phyloP scores from a whole-genome alignment of 2,888 invertebrate species.

The Euphydryas editha region DNA sequence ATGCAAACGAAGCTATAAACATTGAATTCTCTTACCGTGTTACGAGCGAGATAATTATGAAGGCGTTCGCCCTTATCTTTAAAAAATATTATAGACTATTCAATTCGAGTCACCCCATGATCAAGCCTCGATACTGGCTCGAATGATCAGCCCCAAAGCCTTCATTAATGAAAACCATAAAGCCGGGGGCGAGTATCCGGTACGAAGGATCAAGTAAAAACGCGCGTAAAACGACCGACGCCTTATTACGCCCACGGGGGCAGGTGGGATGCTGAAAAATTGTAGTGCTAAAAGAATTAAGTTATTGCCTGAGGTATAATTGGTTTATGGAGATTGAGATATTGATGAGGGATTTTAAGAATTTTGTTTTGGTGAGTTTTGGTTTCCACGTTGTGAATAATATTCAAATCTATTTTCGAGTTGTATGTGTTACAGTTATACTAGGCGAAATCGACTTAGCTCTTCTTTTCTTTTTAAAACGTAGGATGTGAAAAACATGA shows the following conservation, averaged over 20 bases:
- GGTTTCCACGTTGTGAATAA: neutral
- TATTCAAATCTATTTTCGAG: neutral
- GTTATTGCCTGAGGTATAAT: conserved; percentile 55
- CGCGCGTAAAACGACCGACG: conserved; percentile 68
- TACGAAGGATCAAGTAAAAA: conserved; percentile 65
- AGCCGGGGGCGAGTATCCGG: conserved; percentile 65
- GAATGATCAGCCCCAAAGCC: conserved; percentile 77
- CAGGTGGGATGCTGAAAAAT: conserved; percentile 62
- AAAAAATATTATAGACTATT: conserved; percentile 55
- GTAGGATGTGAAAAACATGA: no score
- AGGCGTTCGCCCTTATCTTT: conserved; percentile 46
- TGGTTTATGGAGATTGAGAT: conserved; percentile 45
- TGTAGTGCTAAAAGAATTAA: conserved; percentile 68
- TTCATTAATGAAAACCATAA: conserved; percentile 80
- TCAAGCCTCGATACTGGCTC: conserved; percentile 63
- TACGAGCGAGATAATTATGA: conserved; percentile 44
- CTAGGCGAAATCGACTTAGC: no score
- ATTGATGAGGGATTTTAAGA: conserved; percentile 40
- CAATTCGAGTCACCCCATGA: conserved; percentile 60
- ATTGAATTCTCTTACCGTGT: conserved; percentile 35
- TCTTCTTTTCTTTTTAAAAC: no score
- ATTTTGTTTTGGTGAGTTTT: conserved; percentile 13
- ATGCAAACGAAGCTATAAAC: conserved; percentile 39
- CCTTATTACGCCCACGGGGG: conserved; percentile 71
- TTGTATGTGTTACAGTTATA: neutral